Percentiles rank a stretch among this genome's conserved stretches.
Conservation (phyloP, 2,113 vertebrate species). For the Lamprologus sp. region DNA sequence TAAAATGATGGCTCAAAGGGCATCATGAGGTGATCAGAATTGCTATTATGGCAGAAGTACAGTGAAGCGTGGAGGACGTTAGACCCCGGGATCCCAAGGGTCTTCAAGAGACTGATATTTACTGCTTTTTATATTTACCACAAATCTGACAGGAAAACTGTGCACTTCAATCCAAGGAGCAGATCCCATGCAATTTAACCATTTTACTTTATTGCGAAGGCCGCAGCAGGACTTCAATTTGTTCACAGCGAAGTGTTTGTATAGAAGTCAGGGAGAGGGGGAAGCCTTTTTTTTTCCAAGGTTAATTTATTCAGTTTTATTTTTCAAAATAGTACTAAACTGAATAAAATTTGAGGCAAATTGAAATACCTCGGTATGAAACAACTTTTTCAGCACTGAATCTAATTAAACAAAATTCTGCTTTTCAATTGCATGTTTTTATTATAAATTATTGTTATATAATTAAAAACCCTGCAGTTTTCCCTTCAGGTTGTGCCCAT, state of each 20-base stretch:
- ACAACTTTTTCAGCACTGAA: neutral
- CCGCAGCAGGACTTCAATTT: neutral
- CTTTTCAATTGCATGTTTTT: neutral
- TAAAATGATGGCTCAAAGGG: neutral
- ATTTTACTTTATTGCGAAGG: neutral
- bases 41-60: neutral
- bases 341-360: neutral
- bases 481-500: neutral
- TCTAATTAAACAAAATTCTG: neutral
- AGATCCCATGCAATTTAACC: neutral
- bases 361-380: neutral
- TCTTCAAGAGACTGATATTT: neutral
- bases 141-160: neutral
- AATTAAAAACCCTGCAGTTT: neutral
- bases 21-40: constrained; percentile 26
- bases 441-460: neutral
- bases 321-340: neutral
- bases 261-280: neutral
- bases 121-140: neutral
- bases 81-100: neutral
- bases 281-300: neutral
- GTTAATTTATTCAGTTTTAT: neutral
- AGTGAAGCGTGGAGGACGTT: neutral
- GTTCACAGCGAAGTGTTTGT: neutral
- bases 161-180: neutral